Conservation (phyloP, 2,888 invertebrate species). For the Steromphala cineraria region DNA sequence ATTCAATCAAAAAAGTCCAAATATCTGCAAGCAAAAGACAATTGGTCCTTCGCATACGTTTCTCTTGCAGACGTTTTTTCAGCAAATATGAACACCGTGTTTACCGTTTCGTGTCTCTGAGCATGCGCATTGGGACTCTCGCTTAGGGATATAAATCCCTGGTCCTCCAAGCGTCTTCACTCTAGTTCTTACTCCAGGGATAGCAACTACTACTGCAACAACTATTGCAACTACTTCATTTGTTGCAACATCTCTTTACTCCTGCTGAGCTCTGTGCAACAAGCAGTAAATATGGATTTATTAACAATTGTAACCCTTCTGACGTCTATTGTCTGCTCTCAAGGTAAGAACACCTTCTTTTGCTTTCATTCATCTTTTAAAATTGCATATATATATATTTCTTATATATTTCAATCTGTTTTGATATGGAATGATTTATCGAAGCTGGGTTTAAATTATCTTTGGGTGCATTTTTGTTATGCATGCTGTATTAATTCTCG, state of each 20-base stretch:
- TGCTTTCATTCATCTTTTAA: no score
- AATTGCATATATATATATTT: no score
- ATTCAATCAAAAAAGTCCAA: background rate
- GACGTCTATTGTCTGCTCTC: background rate
- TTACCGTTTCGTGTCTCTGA: background rate
- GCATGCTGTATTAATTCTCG: no score
- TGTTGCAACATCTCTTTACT: background rate
- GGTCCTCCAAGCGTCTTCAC: background rate
- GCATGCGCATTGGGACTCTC: background rate
- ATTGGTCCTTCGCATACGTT: background rate
- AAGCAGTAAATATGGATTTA: background rate
- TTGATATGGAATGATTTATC: no score
- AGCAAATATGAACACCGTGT: background rate
- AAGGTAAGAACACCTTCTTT: background rate
- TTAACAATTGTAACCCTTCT: background rate
- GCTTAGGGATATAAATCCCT: background rate
- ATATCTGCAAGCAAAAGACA: background rate
- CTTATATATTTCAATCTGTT: no score
- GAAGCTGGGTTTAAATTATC: no score
- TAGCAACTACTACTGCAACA: slow-evolving; percentile 8
- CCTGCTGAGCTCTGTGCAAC: background rate
- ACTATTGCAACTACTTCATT: slow-evolving; percentile 16
- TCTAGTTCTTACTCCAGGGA: background rate
- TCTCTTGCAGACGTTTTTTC: background rate
- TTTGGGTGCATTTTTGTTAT: no score